Conservation (phyloP, 1,140 invertebrate genomes). For the Drepana arcuata region DNA sequence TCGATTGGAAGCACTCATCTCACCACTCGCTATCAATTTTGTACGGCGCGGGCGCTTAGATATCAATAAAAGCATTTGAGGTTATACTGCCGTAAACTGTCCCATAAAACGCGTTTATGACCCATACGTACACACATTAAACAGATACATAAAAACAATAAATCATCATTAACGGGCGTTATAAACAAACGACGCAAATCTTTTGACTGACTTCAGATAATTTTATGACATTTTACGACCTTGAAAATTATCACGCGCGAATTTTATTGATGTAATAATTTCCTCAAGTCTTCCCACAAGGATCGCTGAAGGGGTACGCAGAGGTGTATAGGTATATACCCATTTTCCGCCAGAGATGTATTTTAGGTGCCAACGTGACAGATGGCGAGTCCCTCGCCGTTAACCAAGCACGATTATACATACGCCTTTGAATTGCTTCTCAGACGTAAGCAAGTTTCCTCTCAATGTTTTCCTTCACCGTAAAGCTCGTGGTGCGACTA, state of each 20-base stretch:
- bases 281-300: neutral
- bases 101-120: slow-evolving; percentile 61
- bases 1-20: slow-evolving; percentile 12
- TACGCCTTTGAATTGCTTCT: neutral
- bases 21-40: slow-evolving; percentile 38
- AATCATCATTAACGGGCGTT: slow-evolving; percentile 59
- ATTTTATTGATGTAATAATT: slow-evolving; percentile 46
- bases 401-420: neutral
- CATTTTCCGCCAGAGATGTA: too few species aligned
- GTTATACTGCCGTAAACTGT: slow-evolving; percentile 53
- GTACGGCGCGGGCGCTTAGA: slow-evolving; percentile 43
- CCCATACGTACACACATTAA: slow-evolving; percentile 63
- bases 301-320: neutral
- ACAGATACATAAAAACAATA: slow-evolving; percentile 56
- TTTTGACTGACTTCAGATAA: slow-evolving; percentile 47
- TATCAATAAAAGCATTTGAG: slow-evolving; percentile 60
- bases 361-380: too few species aligned
- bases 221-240: slow-evolving; percentile 51
- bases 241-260: slow-evolving; percentile 44
- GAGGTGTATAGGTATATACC: too few species aligned
- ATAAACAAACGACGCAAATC: slow-evolving; percentile 48
- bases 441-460: too few species aligned
- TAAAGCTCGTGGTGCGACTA: too few species aligned
- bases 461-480: too few species aligned
- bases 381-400: too few species aligned